These are phyloP conservation scores for Apotomis betuletana DNA, from an alignment of 2,888 invertebrate genomes.

Conservation along the genomic window DNA sequence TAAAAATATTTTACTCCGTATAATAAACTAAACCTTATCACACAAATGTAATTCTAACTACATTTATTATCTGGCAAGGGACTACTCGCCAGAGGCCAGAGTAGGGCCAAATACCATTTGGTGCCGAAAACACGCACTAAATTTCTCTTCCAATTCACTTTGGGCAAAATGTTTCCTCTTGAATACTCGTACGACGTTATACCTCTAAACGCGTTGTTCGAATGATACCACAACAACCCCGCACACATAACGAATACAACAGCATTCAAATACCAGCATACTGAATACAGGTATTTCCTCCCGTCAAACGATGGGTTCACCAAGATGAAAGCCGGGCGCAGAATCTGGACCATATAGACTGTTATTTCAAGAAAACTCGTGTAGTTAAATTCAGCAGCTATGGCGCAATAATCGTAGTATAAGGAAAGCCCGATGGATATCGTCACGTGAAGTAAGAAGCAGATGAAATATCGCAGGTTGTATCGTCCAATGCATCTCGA, in stretches of 20 bases:
- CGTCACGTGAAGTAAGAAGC: slow-evolving; percentile 87
- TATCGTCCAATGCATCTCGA: slow-evolving; percentile 91
- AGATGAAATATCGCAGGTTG: slow-evolving; percentile 91
- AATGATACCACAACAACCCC: slow-evolving; percentile 59
- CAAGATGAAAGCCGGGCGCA: slow-evolving; percentile 6
- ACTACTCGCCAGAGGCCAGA: slow-evolving; percentile 14
- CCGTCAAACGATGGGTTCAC: slow-evolving; percentile 47
- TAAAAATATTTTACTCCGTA: neutral
- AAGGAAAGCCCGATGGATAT: slow-evolving; percentile 84
- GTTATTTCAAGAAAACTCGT: slow-evolving; percentile 24
- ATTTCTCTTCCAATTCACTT: slow-evolving; percentile 87
- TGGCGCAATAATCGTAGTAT: slow-evolving; percentile 86
- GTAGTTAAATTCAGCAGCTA: slow-evolving; percentile 69
- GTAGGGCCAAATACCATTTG: slow-evolving; percentile 16
- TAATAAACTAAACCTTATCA: neutral
- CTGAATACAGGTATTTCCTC: slow-evolving; percentile 55
- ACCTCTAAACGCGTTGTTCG: slow-evolving; percentile 78
- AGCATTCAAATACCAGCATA: slow-evolving; percentile 59
- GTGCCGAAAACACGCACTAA: slow-evolving; percentile 80
- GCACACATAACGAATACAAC: slow-evolving; percentile 56
- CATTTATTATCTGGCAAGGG: slow-evolving; percentile 1
- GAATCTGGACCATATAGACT: neutral
- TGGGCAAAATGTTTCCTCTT: slow-evolving; percentile 80
- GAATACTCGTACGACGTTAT: slow-evolving; percentile 71
- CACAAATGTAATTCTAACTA: neutral